Evolutionary conservation across 1,140 invertebrate genomes (phyloP).

Genomic region (Anoplolepis gracilipes): DNA sequence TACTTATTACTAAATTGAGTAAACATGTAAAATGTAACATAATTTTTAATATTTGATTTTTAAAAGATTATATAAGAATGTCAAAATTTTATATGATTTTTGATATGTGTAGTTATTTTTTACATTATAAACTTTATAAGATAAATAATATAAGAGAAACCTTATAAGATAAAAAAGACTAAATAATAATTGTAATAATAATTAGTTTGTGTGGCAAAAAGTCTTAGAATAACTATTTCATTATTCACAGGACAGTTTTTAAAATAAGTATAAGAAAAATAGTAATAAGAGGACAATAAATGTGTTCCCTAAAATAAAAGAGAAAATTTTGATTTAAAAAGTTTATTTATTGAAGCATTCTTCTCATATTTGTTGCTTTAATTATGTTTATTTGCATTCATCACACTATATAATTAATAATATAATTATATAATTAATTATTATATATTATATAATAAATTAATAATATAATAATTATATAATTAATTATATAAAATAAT

Average conservation of each 20-base stretch:
- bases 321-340: constrained; percentile 39
- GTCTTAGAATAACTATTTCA: not conserved
- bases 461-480: not conserved
- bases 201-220: not conserved
- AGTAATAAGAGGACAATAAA: constrained; percentile 34
- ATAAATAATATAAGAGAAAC: too few relatives aligned
- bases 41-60: constrained; percentile 26
- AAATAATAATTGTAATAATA: not conserved
- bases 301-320: constrained; percentile 15
- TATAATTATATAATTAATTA: too few relatives aligned
- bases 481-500: not conserved
- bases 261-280: not conserved
- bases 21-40: constrained; percentile 3
- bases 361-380: constrained; percentile 11
- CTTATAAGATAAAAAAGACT: constrained; percentile 30
- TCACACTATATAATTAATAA: not conserved
- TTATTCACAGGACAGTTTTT: not conserved
- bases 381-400: constrained; percentile 13
- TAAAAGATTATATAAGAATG: constrained; percentile 9
- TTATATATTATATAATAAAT: not conserved
- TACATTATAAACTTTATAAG: constrained; percentile 47
- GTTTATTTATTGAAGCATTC: constrained; percentile 44
- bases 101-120: constrained; percentile 35
- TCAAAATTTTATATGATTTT: too few relatives aligned
- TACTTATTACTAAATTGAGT: not conserved